Evolutionary conservation across 2,797 vertebrate species (phyloP).

Genomic region (Bradypodion ventrale): DNA sequence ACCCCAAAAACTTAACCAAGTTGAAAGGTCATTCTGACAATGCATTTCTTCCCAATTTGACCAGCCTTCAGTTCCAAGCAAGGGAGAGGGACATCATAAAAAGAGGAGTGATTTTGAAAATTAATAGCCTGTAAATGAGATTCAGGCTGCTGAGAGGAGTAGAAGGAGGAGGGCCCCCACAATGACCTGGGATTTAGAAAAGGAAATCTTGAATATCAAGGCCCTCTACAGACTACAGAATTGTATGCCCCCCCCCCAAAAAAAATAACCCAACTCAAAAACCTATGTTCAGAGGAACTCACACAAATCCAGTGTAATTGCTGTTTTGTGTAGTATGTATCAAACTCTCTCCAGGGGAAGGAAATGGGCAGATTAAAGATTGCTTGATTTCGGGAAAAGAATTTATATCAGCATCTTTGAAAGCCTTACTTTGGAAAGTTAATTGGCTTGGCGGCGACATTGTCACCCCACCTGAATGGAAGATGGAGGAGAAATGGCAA

Average conservation of each 20-base stretch:
- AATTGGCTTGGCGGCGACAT: constrained; percentile 2
- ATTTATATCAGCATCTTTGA: background rate
- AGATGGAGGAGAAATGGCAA: background rate
- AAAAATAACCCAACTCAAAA: background rate
- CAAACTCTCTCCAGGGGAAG: constrained; percentile 41
- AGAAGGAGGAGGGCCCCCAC: constrained; percentile 33
- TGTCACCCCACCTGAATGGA: background rate
- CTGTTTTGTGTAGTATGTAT: constrained; percentile 52
- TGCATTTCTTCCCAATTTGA: background rate
- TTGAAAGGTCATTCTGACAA: background rate
- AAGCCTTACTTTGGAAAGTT: constrained; percentile 32
- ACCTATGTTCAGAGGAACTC: constrained; percentile 39
- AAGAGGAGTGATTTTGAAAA: constrained; percentile 56
- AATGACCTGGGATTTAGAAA: constrained; percentile 57
- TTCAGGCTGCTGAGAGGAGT: constrained; percentile 42
- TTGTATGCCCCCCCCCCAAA: background rate
- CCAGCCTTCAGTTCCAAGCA: background rate
- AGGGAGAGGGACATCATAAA: constrained; percentile 19
- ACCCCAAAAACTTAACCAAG: background rate
- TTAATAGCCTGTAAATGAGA: constrained; percentile 66
- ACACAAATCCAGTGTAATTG: background rate
- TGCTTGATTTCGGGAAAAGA: constrained; percentile 21
- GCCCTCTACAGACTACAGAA: constrained; percentile 1
- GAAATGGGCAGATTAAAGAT: constrained; percentile 45
- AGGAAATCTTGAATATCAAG: constrained; percentile 33